Base-by-base conservation (phyloP, 2,888 invertebrate species). In the Pycnomerus fuliginosus region DNA sequence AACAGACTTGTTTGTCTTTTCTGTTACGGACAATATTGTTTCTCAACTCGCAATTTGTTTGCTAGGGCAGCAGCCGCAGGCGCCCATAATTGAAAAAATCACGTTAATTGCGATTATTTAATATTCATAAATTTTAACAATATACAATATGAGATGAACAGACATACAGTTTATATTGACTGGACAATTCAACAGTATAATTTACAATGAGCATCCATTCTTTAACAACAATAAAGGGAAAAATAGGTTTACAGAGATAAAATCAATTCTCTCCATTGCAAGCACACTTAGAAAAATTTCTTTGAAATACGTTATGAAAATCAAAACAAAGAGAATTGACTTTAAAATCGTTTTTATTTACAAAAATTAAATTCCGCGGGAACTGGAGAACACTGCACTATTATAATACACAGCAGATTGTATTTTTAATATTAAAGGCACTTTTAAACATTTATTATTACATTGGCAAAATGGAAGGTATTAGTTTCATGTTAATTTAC, bases 401-500 rank as follows among this genome's bases (percentile, higher is more conserved):
- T 10, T 44, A 50, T 39, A 39, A 48, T 53, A 53, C 51, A 61
- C 61, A 65, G 67, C 65, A 66, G 68, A 70, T 69, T 68, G 63
- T 65, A 57, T n/a, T n/a, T 64, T 58, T 60, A 62, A 10, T 62
- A 53, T 65, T 52, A 67, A 71, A 72, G 72, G 72, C 72, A 72
- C 72, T 71, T 71, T 67, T 62, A 60, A 65, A 70, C 67, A 69
- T 60, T 65, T 68, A 64, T 63, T 50, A 56, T 64, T 62, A 62
- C 60, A 67, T 69, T 69, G 70, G 70, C 70, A 71, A 70, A 69
- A 66, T 71, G 72, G 72, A 72, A 72, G 72, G 72, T 72, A 67
- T 64, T 57, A 64, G 68, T 70, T 71, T 68, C 68, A 60, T 61
- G 30, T 52, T 48, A 45, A 50, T 48, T 44, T 48, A 47, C 39